Evolutionary conservation across 1,140 invertebrate species (phyloP), one percentile per base, ranked within the genome.

Genomic region (Drosophila novamexicana): DNA sequence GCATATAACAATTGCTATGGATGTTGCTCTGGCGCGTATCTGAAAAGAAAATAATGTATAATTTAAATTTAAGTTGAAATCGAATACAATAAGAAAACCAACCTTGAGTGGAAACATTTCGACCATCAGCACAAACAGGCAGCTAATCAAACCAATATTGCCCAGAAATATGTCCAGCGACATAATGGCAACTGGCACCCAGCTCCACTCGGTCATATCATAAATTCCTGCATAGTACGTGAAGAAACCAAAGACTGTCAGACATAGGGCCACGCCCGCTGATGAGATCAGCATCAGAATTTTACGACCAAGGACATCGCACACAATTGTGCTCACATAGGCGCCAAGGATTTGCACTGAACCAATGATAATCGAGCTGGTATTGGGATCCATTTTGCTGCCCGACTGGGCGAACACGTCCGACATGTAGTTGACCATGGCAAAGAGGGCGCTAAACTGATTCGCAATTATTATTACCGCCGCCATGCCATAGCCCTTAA

Each of bases 391-490:
- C 57, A 94, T 77, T 1, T 76, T 90, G 4, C 94, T 94, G 1
- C 94, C 94, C 1, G 96, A 94, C 1, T 93, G 93, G 1, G 91
- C 76, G 79, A 96, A 97, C 79, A 96, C 97, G 0, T 92, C 93
- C n/a, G 90, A 80, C 73, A 90, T 83, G 32, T 91, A 91, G 36
- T 75, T 91, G 49, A 83, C 69, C 66, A 91, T 78, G 14, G 77
- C 58, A 7, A 84, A 90, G 4, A 82, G 68, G 1, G 78, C 89
- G 5, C 77, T 85, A 2, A 89, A 89, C 50, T 81, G 79, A 58
- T 82, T 75, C 5, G 81, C 76, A 57, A 82, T 59, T 0, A 86
- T 18, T 0, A 91, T 47, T 1, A 91, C 74, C 10, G 75, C n/a
- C 0, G 89, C 81, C 7, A 77, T 73, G 4, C 54, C 68, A 32